A percentile compares a stretch with the other conserved stretches of the same genome.
Conservation (phyloP, 1,140 invertebrate genomes). For the Leptopilina boulardi region DNA sequence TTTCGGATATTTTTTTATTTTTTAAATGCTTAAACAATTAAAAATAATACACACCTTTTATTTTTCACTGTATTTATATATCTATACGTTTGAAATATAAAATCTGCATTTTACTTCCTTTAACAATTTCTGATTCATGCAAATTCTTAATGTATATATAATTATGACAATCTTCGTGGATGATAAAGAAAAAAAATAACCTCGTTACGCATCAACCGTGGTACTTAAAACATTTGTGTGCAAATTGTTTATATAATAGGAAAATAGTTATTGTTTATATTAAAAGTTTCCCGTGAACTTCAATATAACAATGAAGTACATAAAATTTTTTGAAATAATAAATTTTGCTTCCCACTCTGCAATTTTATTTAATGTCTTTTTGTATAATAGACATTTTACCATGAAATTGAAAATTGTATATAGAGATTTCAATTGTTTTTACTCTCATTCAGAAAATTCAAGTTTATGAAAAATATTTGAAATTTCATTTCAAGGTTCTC, state of each 20-base stretch:
- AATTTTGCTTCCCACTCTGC: background rate
- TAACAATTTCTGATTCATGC: background rate
- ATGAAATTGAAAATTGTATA: slow-evolving; percentile 12
- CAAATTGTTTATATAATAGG: background rate
- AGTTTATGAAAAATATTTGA: background rate
- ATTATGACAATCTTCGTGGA: slow-evolving; percentile 1
- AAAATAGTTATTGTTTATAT: background rate
- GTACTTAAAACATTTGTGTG: slow-evolving; percentile 11
- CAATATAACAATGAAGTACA: background rate
- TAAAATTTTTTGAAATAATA: background rate
- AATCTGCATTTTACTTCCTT: background rate
- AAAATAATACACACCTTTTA: too few species aligned
- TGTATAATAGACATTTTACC: background rate
- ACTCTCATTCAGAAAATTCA: background rate
- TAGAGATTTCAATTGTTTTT: background rate
- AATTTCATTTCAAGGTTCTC: background rate
- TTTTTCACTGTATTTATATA: too few species aligned
- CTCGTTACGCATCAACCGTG: background rate
- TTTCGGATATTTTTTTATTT: too few species aligned
- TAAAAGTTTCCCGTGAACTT: background rate
- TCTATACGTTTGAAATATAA: background rate
- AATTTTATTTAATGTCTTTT: background rate
- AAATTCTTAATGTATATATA: background rate
- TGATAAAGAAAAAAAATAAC: background rate
- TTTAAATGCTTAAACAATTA: too few species aligned